phyloP scores from a whole-genome alignment of 1,140 invertebrate species.

The Hylaeus anthracinus region DNA sequence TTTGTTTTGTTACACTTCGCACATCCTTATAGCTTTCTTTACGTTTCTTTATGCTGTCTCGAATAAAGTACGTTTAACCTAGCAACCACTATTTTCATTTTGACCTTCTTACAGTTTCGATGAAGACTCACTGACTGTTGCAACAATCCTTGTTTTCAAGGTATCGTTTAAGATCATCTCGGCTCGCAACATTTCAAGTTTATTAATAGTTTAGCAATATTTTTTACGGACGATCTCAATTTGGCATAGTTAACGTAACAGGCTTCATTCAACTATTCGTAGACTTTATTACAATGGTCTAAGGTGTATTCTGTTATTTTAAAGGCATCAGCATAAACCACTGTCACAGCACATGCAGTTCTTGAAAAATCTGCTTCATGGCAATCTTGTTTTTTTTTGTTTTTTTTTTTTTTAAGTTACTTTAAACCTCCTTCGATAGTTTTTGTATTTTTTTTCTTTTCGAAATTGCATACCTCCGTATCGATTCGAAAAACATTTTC shows the following conservation, averaged over 20 bases:
- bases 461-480: slow-evolving; percentile 17
- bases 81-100: slow-evolving; percentile 41
- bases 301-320: slow-evolving; percentile 35
- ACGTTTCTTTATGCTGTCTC: slow-evolving; percentile 46
- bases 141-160: slow-evolving; percentile 19
- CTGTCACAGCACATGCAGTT: slow-evolving; percentile 34
- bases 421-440: slow-evolving; percentile 23
- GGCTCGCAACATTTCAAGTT: slow-evolving; percentile 22
- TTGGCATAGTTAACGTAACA: slow-evolving; percentile 49
- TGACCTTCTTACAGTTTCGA: slow-evolving; percentile 40
- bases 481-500: slow-evolving; percentile 15
- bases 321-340: slow-evolving; percentile 58
- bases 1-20: slow-evolving; percentile 43
- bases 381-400: slow-evolving; percentile 34
- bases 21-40: slow-evolving; percentile 42
- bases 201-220: slow-evolving; percentile 24
- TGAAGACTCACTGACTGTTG: slow-evolving; percentile 37
- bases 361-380: slow-evolving; percentile 36
- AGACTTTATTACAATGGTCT: slow-evolving; percentile 44
- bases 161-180: slow-evolving; percentile 40
- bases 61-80: slow-evolving; percentile 58
- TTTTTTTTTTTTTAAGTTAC: background rate
- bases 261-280: slow-evolving; percentile 34
- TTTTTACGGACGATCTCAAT: slow-evolving; percentile 41
- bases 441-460: slow-evolving; percentile 16